phyloP scores from a whole-genome alignment of 2,797 vertebrate genomes.

The Sternotherus odoratus region DNA sequence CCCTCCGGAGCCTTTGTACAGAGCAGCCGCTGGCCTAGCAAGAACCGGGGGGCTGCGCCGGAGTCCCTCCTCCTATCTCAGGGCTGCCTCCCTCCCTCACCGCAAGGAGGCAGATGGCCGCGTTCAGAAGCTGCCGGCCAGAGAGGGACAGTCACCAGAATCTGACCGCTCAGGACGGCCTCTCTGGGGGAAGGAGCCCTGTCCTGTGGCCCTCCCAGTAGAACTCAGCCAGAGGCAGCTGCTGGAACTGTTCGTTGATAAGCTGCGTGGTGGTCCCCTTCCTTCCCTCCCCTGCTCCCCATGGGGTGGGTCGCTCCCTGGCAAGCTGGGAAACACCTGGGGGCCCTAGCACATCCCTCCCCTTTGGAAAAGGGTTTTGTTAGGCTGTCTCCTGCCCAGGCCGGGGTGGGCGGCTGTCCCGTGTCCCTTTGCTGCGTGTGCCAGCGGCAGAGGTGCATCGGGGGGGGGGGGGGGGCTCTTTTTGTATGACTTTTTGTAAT shows the following conservation, averaged over 20 bases:
- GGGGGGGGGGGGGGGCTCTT: not conserved
- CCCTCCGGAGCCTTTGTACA: not conserved
- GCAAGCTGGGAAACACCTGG: not conserved
- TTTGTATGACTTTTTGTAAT: not conserved
- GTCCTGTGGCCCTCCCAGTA: not conserved
- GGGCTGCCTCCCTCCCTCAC: not conserved
- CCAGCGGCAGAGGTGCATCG: not conserved
- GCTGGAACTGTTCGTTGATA: not conserved
- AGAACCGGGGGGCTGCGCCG: not conserved
- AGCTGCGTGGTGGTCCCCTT: not conserved
- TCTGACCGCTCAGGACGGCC: conserved; percentile 14
- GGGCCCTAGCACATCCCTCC: not conserved
- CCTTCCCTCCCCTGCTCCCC: rapidly evolving
- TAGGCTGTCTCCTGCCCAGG: not conserved
- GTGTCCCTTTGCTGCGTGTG: rapidly evolving
- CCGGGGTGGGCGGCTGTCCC: not conserved
- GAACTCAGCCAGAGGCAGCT: not conserved
- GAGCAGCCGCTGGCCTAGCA: not conserved
- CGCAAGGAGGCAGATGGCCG: rapidly evolving
- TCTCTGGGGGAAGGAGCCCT: not conserved
- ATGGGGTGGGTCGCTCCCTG: not conserved
- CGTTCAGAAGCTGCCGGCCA: conserved; percentile 28
- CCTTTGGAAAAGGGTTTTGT: not conserved
- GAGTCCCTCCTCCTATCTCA: rapidly evolving
- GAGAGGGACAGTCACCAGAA: conserved; percentile 6